Conservation (phyloP, 2,888 invertebrate genomes). For the Drosophila limbata region DNA sequence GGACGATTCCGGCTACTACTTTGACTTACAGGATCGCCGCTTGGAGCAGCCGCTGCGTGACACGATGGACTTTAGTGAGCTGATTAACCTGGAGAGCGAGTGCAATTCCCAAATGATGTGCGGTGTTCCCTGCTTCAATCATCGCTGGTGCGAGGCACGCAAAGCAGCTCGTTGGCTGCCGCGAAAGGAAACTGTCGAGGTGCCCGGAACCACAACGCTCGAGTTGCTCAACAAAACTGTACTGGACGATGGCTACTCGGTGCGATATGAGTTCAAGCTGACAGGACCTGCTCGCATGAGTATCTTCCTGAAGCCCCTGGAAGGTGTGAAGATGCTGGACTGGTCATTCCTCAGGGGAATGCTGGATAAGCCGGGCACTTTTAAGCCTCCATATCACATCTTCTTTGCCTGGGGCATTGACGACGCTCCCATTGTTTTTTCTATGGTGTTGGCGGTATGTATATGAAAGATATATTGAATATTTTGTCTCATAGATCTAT, state of each 20-base stretch:
- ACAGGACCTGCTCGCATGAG: slow-evolving; percentile 80
- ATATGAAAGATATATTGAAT: too few relatives aligned
- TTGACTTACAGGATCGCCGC: slow-evolving; percentile 85
- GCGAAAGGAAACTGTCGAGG: slow-evolving; percentile 48
- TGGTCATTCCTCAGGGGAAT: slow-evolving; percentile 79
- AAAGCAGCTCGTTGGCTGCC: slow-evolving; percentile 74
- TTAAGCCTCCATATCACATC: slow-evolving; percentile 77
- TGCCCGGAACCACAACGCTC: slow-evolving; percentile 73
- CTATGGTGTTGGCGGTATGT: slow-evolving; percentile 72
- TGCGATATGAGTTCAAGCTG: slow-evolving; percentile 74
- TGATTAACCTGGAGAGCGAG: slow-evolving; percentile 54
- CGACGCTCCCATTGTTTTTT: slow-evolving; percentile 71
- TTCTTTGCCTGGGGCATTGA: slow-evolving; percentile 75
- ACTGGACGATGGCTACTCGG: slow-evolving; percentile 41
- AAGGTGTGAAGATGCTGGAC: slow-evolving; percentile 65
- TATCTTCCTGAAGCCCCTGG: slow-evolving; percentile 74
- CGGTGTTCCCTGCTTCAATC: slow-evolving; percentile 77
- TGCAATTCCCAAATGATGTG: slow-evolving; percentile 77
- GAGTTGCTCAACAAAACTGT: slow-evolving; percentile 64
- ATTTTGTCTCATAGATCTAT: background rate
- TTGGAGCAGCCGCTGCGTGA: slow-evolving; percentile 56
- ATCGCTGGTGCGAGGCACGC: slow-evolving; percentile 67
- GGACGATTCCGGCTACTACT: slow-evolving; percentile 86
- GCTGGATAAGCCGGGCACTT: slow-evolving; percentile 62
- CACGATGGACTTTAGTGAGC: slow-evolving; percentile 58